These are phyloP conservation scores for Danio choprae DNA, from an alignment of 2,797 vertebrate species.

Conservation along the genomic window DNA sequence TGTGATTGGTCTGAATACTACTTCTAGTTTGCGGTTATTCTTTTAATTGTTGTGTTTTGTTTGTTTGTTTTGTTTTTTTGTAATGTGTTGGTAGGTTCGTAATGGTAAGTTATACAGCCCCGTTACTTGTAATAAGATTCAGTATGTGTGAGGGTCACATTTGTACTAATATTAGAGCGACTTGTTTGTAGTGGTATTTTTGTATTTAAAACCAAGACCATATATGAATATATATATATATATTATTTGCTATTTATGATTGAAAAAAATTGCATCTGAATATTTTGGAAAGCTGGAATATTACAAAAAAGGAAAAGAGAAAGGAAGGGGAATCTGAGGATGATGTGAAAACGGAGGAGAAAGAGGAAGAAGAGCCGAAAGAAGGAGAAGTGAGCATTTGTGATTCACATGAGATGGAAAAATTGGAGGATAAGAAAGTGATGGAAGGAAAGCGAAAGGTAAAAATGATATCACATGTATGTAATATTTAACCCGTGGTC, in stretches of 20 bases:
- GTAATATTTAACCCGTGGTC: conserved; percentile 53
- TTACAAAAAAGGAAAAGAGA: conserved; percentile 13
- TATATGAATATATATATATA: conserved; percentile 44
- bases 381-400: conserved; percentile 47
- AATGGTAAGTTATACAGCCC: conserved; percentile 76
- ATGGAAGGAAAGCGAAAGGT: conserved; percentile 26
- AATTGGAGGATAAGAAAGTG: conserved; percentile 54
- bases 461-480: conserved; percentile 31
- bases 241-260: conserved; percentile 69
- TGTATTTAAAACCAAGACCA: conserved; percentile 72
- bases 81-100: conserved; percentile 74
- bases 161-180: conserved; percentile 75
- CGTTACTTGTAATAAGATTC: conserved; percentile 77
- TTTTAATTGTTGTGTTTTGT: conserved; percentile 76
- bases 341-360: conserved; percentile 35
- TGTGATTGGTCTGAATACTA: conserved; percentile 82
- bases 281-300: conserved; percentile 44
- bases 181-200: conserved; percentile 79
- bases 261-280: conserved; percentile 52
- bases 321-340: conserved; percentile 38
- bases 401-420: conserved; percentile 25
- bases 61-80: conserved; percentile 66
- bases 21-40: conserved; percentile 77
- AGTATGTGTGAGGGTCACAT: conserved; percentile 69
- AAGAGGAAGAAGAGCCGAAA: conserved; percentile 26